phyloP scores from a whole-genome alignment of 23 tunicate species.

The Ciona savignyi region DNA sequence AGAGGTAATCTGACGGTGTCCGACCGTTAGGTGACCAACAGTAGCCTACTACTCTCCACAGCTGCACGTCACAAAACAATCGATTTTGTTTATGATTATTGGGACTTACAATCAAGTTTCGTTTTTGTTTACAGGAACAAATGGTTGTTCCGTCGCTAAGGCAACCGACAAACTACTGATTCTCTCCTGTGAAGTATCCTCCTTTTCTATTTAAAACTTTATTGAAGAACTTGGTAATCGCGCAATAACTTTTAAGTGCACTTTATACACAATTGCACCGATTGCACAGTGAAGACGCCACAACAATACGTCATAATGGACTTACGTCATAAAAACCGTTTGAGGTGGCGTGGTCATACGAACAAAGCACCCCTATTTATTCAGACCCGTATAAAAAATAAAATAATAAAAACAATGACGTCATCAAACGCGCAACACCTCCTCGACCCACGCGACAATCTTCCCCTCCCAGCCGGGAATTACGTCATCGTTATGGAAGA shows the following conservation, averaged over 20 bases:
- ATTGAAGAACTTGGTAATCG: not conserved
- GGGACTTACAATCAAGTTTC: no score
- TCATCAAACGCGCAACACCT: constrained; percentile 7
- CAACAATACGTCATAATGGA: no score
- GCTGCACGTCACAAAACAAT: no score
- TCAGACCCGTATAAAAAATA: no score
- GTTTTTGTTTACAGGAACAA: not conserved
- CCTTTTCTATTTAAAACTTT: not conserved
- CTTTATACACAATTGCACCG: constrained; percentile 1
- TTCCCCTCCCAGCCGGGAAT: constrained; percentile 97
- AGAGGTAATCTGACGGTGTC: no score
- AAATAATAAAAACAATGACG: no score
- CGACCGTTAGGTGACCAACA: no score
- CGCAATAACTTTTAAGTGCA: not conserved
- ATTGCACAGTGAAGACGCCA: not conserved
- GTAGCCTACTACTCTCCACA: no score
- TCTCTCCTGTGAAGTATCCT: not conserved
- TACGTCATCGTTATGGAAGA: constrained; percentile 60
- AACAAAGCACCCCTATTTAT: no score
- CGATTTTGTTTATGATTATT: no score
- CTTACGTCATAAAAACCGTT: no score
- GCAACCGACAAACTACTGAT: not conserved
- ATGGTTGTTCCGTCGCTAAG: not conserved
- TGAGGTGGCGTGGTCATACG: no score
- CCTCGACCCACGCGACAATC: constrained; percentile 90